phyloP scores from a whole-genome alignment of 2,113 vertebrate species.

The Labeo catla region DNA sequence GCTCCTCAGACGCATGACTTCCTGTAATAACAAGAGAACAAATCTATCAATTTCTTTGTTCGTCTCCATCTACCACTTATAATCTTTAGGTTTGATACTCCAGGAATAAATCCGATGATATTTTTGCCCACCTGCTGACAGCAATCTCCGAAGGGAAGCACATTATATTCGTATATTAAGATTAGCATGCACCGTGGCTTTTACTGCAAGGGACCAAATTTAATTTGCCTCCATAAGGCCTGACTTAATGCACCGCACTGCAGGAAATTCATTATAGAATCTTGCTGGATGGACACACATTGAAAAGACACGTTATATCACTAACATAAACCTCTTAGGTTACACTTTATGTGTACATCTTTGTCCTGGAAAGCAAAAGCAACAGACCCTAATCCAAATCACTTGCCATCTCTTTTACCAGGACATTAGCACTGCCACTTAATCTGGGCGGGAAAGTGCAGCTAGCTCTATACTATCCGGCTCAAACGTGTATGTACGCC shows the following conservation, averaged over 20 bases:
- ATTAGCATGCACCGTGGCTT: neutral
- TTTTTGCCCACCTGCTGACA: slow-evolving; percentile 46
- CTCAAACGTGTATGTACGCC: slow-evolving; percentile 20
- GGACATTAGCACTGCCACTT: slow-evolving; percentile 8
- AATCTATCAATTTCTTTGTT: neutral
- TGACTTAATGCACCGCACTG: neutral
- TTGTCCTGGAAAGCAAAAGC: slow-evolving; percentile 20
- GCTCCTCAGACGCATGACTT: neutral
- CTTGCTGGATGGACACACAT: neutral
- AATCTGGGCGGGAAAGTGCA: neutral
- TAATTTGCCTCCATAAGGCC: neutral
- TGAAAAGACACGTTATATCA: neutral
- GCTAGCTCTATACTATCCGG: slow-evolving; percentile 9
- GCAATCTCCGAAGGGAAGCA: slow-evolving; percentile 30
- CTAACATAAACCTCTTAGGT: neutral
- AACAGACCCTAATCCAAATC: slow-evolving; percentile 26
- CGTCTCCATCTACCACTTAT: neutral
- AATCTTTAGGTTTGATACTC: slow-evolving; percentile 41
- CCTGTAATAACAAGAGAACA: neutral
- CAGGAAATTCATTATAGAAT: slow-evolving; percentile 8
- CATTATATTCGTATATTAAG: slow-evolving; percentile 32
- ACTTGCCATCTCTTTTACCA: neutral
- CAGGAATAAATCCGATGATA: slow-evolving; percentile 49
- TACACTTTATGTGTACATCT: neutral
- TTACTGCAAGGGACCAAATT: neutral